Evolutionary conservation across 2,113 vertebrate species (phyloP), one percentile per base, ranked within the genome.

Genomic region (Nesoenas mayeri): DNA sequence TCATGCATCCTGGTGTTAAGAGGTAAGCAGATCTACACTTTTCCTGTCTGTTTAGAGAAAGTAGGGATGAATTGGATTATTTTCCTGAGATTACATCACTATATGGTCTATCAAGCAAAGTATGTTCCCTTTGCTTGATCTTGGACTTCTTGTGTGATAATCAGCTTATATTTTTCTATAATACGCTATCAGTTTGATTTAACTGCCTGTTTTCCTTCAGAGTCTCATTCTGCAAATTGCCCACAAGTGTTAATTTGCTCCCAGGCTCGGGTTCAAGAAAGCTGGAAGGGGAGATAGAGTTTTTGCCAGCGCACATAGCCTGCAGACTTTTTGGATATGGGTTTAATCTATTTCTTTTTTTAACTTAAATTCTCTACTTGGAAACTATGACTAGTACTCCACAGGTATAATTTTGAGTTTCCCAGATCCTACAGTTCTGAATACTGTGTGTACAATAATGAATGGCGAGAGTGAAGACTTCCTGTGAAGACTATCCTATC

Each of bases 61-160:
- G 18, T 7, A 62, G 21, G 12, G 13, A 79, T 0, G 0, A 82
- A 56, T 1, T 57, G 15, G 6, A 38, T 82, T 4, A 24, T 75
- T 89, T 86, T 83, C 19, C 22, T 51, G 14, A 31, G 24, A 24
- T 26, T 61, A 14, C 19, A 32, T 29, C 11, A 20, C 28, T 61
- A 5, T 44, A 24, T 20, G 15, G 18, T 64, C 29, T 56, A 31
- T 25, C 8, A 82, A 60, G 14, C 5, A 54, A 62, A 75, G 13
- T 57, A 29, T 10, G 3, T 40, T 73, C 12, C 58, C 21, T 64
- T 89, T 78, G 5, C 26, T 93, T 42, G 29, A 64, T 42, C 57
- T 58, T 69, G n/a, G 31, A 65, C 18, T 65, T 78, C 8, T 53
- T 88, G 57, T 57, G 13, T 61, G 20, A 53, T 9, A 6, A 32